These are phyloP conservation scores for Bovichtus diacanthus DNA, from an alignment of 2,797 vertebrate species.

Conservation along the genomic window DNA sequence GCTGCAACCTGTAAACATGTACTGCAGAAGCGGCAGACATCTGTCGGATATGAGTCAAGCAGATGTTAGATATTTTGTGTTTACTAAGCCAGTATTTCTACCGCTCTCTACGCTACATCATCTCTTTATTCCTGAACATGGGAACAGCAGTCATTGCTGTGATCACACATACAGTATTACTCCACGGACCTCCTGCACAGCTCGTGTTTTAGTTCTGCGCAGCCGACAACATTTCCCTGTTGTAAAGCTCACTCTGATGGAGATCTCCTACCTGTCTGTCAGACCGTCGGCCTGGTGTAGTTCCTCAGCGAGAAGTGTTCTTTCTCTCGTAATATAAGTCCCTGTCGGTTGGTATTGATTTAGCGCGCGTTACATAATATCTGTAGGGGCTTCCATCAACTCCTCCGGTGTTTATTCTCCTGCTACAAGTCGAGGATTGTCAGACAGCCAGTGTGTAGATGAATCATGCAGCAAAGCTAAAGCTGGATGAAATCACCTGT, in stretches of 20 bases:
- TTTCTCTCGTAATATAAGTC: slow-evolving; percentile 1
- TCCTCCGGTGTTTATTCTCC: slow-evolving; percentile 60
- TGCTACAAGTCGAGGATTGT: slow-evolving; percentile 66
- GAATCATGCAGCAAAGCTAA: slow-evolving; percentile 59
- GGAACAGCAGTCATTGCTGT: slow-evolving; percentile 23
- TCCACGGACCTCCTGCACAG: slow-evolving; percentile 11
- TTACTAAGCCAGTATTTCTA: slow-evolving; percentile 26
- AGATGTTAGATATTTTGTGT: slow-evolving; percentile 68
- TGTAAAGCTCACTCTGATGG: slow-evolving; percentile 14
- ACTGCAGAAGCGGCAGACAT: slow-evolving; percentile 65
- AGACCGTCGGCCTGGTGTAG: not conserved
- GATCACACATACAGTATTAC: slow-evolving; percentile 40
- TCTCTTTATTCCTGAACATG: not conserved
- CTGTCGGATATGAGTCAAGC: slow-evolving; percentile 67
- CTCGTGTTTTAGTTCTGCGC: slow-evolving; percentile 9
- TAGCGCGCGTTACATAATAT: slow-evolving; percentile 68
- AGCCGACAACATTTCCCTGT: slow-evolving; percentile 25
- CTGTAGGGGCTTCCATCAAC: slow-evolving; percentile 66
- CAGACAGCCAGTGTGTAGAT: slow-evolving; percentile 63
- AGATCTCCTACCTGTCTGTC: slow-evolving; percentile 33
- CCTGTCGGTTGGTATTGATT: slow-evolving; percentile 59
- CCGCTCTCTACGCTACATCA: not conserved
- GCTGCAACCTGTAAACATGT: slow-evolving; percentile 77
- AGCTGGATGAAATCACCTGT: slow-evolving; percentile 67
- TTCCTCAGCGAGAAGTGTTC: slow-evolving; percentile 18